These are phyloP conservation scores for Tachystola acroxantha DNA, from an alignment of 2,888 invertebrate genomes.

Conservation along the genomic window DNA sequence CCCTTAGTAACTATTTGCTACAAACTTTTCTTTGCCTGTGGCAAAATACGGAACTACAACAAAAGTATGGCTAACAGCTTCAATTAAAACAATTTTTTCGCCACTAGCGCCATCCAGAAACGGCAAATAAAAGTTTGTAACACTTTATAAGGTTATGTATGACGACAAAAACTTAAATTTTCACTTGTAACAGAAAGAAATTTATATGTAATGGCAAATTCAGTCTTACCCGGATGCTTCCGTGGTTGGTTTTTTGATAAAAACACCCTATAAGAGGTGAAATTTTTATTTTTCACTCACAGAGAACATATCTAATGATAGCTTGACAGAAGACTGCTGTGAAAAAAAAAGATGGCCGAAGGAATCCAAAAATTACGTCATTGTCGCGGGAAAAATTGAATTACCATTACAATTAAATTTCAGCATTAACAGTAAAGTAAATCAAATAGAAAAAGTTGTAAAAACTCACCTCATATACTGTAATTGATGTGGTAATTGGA, in stretches of 20 bases:
- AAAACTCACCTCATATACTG: constrained; percentile 61
- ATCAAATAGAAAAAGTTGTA: constrained; percentile 1
- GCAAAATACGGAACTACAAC: constrained; percentile 4
- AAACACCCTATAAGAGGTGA: constrained; percentile 48
- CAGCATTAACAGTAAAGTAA: neutral
- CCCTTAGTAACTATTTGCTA: constrained; percentile 26
- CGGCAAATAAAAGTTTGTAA: neutral
- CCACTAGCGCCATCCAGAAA: neutral
- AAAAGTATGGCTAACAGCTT: neutral
- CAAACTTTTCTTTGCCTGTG: neutral
- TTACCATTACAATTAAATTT: constrained; percentile 37
- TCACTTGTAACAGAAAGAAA: constrained; percentile 22
- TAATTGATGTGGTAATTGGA: constrained; percentile 33
- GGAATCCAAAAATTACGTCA: constrained; percentile 59
- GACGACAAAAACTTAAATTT: constrained; percentile 24
- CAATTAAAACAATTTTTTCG: neutral
- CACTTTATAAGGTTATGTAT: constrained; percentile 36
- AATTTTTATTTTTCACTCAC: constrained; percentile 48
- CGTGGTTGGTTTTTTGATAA: constrained; percentile 49
- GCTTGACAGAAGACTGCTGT: constrained; percentile 65
- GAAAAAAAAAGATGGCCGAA: constrained; percentile 54
- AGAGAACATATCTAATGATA: constrained; percentile 42
- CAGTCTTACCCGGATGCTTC: constrained; percentile 72
- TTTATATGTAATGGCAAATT: constrained; percentile 20
- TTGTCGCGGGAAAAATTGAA: constrained; percentile 59